Evolutionary conservation across 1,140 invertebrate genomes (phyloP).

Genomic region (Phthorimaea operculella): DNA sequence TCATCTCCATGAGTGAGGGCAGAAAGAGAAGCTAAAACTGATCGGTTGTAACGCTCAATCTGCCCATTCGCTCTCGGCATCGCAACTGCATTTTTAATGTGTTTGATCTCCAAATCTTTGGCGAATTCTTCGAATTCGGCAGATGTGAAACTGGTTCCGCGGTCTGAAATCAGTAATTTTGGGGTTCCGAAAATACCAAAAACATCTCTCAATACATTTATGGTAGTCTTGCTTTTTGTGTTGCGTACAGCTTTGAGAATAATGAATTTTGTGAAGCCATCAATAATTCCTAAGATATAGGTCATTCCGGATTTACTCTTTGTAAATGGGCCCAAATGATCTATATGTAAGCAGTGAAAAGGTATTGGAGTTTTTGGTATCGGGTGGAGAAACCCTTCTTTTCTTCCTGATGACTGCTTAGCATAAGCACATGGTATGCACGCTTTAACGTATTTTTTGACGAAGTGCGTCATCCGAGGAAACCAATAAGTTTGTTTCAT

Average conservation of each 20-base stretch:
- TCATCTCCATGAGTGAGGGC: conserved; percentile 5
- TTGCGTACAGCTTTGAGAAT: conserved; percentile 6
- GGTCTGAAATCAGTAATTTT: conserved; percentile 7
- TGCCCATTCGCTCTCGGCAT: conserved; percentile 11
- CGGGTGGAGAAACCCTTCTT: conserved; percentile 14
- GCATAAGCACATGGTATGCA: conserved; percentile 13
- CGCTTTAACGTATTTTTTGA: background rate
- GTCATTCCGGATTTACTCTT: conserved; percentile 14
- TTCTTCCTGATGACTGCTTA: conserved; percentile 11
- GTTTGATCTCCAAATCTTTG: conserved; percentile 1
- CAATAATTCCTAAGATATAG: conserved; percentile 30
- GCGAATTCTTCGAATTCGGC: conserved; percentile 2
- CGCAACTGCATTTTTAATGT: conserved; percentile 9
- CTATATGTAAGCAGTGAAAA: conserved; percentile 16
- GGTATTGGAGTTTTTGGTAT: conserved; percentile 18
- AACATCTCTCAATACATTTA: background rate
- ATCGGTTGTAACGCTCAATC: conserved; percentile 13
- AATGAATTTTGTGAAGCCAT: conserved; percentile 28
- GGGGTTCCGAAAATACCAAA: conserved; percentile 8
- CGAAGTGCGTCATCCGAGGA: conserved; percentile 5
- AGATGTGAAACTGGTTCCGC: conserved; percentile 11
- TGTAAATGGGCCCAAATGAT: conserved; percentile 19
- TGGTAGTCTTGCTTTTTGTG: conserved; percentile 3
- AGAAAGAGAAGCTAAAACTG: conserved; percentile 8
- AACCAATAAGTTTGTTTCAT: conserved; percentile 25